These are phyloP conservation scores for Spheniscus humboldti DNA, from an alignment of 2,797 vertebrate genomes.

Conservation along the genomic window DNA sequence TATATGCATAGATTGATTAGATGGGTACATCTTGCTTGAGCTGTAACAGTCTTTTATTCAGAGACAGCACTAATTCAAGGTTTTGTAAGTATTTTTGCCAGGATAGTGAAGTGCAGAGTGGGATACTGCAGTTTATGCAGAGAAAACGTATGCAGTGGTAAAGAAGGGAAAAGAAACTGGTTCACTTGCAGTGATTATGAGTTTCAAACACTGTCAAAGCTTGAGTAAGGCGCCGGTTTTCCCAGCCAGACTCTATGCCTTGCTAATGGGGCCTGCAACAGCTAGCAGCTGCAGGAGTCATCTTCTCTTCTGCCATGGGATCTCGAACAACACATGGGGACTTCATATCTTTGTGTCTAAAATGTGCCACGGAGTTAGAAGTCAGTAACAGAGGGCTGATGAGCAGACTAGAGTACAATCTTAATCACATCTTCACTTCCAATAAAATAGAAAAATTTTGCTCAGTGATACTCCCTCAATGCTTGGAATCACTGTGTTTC, in stretches of 20 bases:
- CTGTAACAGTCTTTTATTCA: neutral
- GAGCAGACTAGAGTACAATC: neutral
- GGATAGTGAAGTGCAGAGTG: neutral
- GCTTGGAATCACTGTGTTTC: neutral
- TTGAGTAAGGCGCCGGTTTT: neutral
- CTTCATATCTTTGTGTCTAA: neutral
- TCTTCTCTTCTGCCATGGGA: neutral
- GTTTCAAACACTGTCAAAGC: neutral
- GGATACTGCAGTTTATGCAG: neutral
- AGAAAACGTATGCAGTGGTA: neutral
- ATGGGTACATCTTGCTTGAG: neutral
- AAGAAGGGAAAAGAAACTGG: neutral
- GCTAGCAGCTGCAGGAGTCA: neutral
- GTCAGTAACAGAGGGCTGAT: neutral
- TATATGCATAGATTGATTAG: neutral
- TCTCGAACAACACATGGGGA: neutral
- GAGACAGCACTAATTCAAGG: neutral
- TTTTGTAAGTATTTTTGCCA: neutral
- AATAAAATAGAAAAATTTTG: neutral
- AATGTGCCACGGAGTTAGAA: neutral
- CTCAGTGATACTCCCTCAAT: neutral
- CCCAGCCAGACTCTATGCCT: neutral
- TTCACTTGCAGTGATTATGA: neutral
- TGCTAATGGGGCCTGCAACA: neutral
- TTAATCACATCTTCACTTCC: neutral